Base-by-base conservation (phyloP, 1,140 invertebrate species). In the Pomacea maculata region DNA sequence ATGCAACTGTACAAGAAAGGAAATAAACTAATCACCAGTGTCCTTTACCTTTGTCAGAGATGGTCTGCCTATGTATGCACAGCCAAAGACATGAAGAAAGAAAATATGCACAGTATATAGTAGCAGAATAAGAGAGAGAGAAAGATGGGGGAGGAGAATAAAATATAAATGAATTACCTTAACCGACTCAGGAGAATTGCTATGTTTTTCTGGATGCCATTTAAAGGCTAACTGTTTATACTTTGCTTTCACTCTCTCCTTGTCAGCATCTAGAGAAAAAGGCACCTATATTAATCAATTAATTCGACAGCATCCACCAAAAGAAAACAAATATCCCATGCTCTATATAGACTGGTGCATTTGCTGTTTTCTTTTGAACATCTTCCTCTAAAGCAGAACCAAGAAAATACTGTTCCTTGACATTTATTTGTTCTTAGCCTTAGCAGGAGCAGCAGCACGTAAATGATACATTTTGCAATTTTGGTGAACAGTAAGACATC, bases 151-250 rank as follows among this genome's bases (percentile, higher is more conserved):
- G 11, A 70, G 67, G 67, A 70, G 1, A 25, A 25, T 12, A 70
- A n/a, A n/a, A 21, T 71, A 80, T 75, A 17, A 21, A 54, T 74
- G 67, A 81, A 54, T 82, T 87, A 90, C 90, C 84, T 87, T 87
- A 45, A 86, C 76, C 29, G 89, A 84, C 55, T 90, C 88, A 61
- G 80, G 75, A 25, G 88, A 87, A 79, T 87, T 84, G 67, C 85
- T 84, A 81, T 90, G 88, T 83, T 90, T 90, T 25, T 90, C 89
- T 75, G 89, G 89, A 84, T 89, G 88, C 89, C 89, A 90, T 75
- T 88, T 87, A 17, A 89, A 80, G 15, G 89, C 88, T 25, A 90
- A 79, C 70, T 87, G 83, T 86, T 90, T 90, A 82, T 90, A 90
- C 80, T 87, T 90, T 52, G 87, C 87, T 73, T 85, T 81, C 19